Conservation (phyloP, 2,113 vertebrate species). For the Neolamprologus kungweensis region DNA sequence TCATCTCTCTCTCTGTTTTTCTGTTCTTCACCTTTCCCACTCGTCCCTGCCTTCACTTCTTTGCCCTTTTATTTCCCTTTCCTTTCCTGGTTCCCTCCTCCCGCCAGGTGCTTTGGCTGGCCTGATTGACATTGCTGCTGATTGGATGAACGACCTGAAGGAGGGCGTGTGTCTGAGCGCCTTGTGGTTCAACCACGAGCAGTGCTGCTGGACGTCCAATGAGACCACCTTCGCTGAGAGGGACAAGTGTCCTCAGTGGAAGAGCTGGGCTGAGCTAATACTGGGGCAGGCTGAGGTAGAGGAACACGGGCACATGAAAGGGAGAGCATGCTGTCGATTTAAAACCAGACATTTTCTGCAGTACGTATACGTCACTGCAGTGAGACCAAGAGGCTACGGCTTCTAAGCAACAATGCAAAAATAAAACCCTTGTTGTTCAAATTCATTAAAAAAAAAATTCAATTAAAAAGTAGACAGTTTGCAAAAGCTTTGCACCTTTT, state of each 20-base stretch:
- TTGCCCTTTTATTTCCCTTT: background rate
- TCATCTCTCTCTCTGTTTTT: background rate
- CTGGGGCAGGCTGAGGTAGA: slow-evolving; percentile 94
- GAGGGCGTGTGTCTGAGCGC: slow-evolving; percentile 95
- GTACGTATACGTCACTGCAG: background rate
- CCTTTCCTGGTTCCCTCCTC: background rate
- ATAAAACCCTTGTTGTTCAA: background rate
- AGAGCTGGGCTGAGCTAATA: slow-evolving; percentile 97
- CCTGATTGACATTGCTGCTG: slow-evolving; percentile 95
- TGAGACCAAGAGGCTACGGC: background rate
- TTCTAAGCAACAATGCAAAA: background rate
- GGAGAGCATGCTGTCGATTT: background rate
- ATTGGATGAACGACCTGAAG: slow-evolving; percentile 98
- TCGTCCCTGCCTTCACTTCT: background rate
- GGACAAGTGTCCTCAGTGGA: slow-evolving; percentile 97
- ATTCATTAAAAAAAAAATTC: rapidly evolving
- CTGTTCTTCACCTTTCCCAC: background rate
- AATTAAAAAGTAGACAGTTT: background rate
- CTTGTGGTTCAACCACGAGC: slow-evolving; percentile 98
- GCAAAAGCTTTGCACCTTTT: background rate
- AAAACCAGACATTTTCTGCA: background rate
- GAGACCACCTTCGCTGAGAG: slow-evolving; percentile 94
- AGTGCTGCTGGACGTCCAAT: slow-evolving; percentile 97
- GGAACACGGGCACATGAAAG: background rate
- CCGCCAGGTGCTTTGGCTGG: slow-evolving; percentile 89